A percentile compares a stretch with the other conserved stretches of the same genome.
These are phyloP conservation scores for Pandion haliaetus DNA, from an alignment of 2,113 vertebrate genomes.

Conservation along the genomic window DNA sequence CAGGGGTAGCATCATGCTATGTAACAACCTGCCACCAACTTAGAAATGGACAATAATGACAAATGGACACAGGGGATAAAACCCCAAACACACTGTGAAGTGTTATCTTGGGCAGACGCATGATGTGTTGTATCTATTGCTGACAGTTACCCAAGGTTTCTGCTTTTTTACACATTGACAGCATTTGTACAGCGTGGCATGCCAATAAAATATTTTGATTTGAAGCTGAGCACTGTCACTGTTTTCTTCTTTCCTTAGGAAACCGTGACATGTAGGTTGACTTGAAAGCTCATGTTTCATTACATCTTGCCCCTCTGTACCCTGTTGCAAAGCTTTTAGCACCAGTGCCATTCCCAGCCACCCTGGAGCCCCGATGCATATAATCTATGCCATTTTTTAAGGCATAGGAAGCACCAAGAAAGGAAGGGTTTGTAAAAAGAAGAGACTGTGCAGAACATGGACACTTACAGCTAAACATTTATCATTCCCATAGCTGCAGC, in stretches of 20 bases:
- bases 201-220: constrained; percentile 41
- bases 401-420: background rate
- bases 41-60: constrained; percentile 71
- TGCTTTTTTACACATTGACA: constrained; percentile 6
- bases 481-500: background rate
- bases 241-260: background rate
- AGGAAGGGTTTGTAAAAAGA: background rate
- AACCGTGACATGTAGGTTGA: background rate
- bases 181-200: background rate
- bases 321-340: background rate
- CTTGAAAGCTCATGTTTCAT: background rate
- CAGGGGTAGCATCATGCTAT: constrained; percentile 66
- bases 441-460: background rate
- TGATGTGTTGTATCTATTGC: background rate
- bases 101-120: constrained; percentile 48
- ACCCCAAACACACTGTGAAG: constrained; percentile 52
- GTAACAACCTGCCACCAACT: constrained; percentile 63
- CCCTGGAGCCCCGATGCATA: fast-evolving
- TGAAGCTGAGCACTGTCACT: background rate
- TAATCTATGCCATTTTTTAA: background rate
- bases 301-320: background rate
- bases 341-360: background rate
- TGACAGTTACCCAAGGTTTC: constrained; percentile 48
- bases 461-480: background rate
- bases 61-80: constrained; percentile 67